Percentiles rank a stretch among this genome's conserved stretches.
Evolutionary conservation across 1,140 invertebrate genomes (phyloP).

Genomic region (Thereuonema tuberculata): DNA sequence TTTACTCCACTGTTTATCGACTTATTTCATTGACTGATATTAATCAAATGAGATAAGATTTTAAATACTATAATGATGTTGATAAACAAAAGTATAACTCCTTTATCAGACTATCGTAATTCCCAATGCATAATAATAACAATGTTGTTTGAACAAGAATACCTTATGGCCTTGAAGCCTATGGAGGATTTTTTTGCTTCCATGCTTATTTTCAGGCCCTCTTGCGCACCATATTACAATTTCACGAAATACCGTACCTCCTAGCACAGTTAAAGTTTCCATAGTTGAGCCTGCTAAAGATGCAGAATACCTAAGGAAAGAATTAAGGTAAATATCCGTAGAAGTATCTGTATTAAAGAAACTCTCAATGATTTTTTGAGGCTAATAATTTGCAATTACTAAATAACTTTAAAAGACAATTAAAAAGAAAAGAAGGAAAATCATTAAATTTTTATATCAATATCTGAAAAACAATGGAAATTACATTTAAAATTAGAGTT

Average conservation of each 20-base stretch:
- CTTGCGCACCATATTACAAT: conserved; percentile 44
- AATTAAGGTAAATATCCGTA: neutral
- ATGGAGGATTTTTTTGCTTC: conserved; percentile 31
- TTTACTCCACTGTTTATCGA: too few species aligned
- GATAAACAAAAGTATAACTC: too few species aligned
- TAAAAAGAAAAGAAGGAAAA: neutral
- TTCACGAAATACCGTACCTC: conserved; percentile 52
- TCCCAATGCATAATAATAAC: too few species aligned
- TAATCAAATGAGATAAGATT: too few species aligned
- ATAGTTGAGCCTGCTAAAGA: conserved; percentile 32
- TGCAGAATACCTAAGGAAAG: conserved; percentile 27
- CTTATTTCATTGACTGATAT: too few species aligned
- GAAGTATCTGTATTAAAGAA: neutral
- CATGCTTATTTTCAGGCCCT: conserved; percentile 16
- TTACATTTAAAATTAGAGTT: neutral
- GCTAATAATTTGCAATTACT: neutral
- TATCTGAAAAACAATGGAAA: neutral
- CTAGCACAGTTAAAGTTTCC: conserved; percentile 39
- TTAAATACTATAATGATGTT: too few species aligned
- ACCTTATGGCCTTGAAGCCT: conserved; percentile 46
- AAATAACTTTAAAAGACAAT: neutral
- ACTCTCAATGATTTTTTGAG: neutral
- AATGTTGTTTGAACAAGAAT: too few species aligned
- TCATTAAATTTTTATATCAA: neutral
- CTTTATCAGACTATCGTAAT: too few species aligned